Evolutionary conservation across 2,888 invertebrate genomes (phyloP), one percentile per base, ranked within the genome.

Genomic region (Phortica okadai): DNA sequence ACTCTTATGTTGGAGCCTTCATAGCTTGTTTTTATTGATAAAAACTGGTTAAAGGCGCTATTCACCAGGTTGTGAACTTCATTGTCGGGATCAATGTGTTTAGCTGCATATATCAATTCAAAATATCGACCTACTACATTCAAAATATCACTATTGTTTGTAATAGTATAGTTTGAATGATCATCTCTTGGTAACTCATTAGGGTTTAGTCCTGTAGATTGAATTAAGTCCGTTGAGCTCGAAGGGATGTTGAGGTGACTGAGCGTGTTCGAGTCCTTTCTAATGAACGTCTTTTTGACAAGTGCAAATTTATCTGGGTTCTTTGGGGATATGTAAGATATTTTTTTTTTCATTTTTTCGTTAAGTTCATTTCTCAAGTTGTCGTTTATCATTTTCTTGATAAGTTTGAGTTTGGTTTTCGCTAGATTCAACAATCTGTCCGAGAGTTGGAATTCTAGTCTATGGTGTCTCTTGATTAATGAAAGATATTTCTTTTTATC

Each of bases 81-180:
- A 25, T 62, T 62, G 62, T 62, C 25, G 10, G 25, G 25, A n/a
- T 62, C 25, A 25, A 21, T 25, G 5, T n/a, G 33, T 62, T 62
- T 62, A 25, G 62, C 62, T 6, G 62, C 62, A 62, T 62, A 25
- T 25, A 62, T 62, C 16, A 62, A n/a, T 62, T 62, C 62, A 25
- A 62, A 62, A 11, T 62, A n/a, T 62, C 33, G 21, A 62, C 62
- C 16, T 25, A 62, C 62, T 62, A 62, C 25, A 25, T 62, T 62
- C 62, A 62, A 62, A 62, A 62, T 62, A 62, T 62, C 62, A 11
- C 62, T 62, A 25, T 62, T 62, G n/a, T 58, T 58, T 58, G 58
- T 58, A 58, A 58, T n/a, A n/a, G n/a, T n/a, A n/a, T n/a, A n/a
- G n/a, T 58, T 58, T 58, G 7, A 58, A 58, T 14, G 16, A 8